These are phyloP conservation scores for Hoplostethus atlanticus DNA, from an alignment of 2,797 vertebrate species.

Conservation along the genomic window DNA sequence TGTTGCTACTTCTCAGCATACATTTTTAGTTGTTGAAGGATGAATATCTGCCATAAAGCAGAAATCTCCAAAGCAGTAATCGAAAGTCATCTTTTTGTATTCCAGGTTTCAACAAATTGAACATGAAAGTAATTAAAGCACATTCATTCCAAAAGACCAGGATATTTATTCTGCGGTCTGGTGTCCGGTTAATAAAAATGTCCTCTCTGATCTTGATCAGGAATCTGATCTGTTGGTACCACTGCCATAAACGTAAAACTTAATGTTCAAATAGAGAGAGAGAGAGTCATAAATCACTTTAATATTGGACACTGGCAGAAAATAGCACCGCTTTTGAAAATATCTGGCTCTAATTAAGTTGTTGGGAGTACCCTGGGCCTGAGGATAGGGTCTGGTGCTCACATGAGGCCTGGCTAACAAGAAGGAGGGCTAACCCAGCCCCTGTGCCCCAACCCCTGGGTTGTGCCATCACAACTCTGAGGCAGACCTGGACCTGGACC, in stretches of 20 bases:
- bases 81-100: slow-evolving; percentile 63
- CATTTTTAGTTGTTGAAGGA: slow-evolving; percentile 32
- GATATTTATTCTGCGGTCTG: slow-evolving; percentile 77
- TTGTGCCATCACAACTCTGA: slow-evolving; percentile 50
- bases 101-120: slow-evolving; percentile 73
- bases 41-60: slow-evolving; percentile 32
- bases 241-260: slow-evolving; percentile 77
- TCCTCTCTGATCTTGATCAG: slow-evolving; percentile 75
- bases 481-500: slow-evolving; percentile 17
- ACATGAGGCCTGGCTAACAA: slow-evolving; percentile 71
- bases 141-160: slow-evolving; percentile 72
- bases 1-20: slow-evolving; percentile 23
- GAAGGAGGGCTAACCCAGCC: slow-evolving; percentile 24
- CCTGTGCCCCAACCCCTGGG: slow-evolving; percentile 31
- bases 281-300: slow-evolving; percentile 83
- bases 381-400: slow-evolving; percentile 77
- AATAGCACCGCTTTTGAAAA: slow-evolving; percentile 58
- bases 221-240: slow-evolving; percentile 73
- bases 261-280: slow-evolving; percentile 81
- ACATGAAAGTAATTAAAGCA: slow-evolving; percentile 81
- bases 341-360: slow-evolving; percentile 85
- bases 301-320: slow-evolving; percentile 71
- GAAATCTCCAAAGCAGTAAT: slow-evolving; percentile 49
- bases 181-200: slow-evolving; percentile 81
- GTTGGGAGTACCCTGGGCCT: slow-evolving; percentile 62